These are phyloP conservation scores for Rhorus exstirpatorius DNA, from an alignment of 2,888 invertebrate species.

Conservation along the genomic window DNA sequence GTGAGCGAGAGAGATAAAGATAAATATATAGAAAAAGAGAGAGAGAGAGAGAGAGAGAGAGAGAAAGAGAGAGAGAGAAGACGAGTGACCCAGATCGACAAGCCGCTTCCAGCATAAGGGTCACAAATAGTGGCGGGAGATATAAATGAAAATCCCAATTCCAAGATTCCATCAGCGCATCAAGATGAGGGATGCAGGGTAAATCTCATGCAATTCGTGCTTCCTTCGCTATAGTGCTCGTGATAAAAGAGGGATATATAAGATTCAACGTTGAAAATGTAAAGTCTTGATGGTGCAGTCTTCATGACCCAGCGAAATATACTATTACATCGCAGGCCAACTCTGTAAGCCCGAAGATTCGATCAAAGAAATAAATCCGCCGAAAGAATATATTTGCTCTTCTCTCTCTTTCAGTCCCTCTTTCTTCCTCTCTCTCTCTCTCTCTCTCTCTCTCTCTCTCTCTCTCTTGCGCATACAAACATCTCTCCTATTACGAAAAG, in stretches of 20 bases:
- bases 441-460: background rate
- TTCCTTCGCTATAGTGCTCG: conserved; percentile 5
- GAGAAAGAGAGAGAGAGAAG: background rate
- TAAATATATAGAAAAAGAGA: background rate
- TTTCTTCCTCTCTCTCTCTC: background rate
- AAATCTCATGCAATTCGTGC: conserved; percentile 56
- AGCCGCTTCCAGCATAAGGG: conserved; percentile 30
- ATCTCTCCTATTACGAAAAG: conserved; percentile 10
- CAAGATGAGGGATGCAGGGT: conserved; percentile 61
- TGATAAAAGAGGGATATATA: conserved; percentile 39
- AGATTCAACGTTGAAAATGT: conserved; percentile 60
- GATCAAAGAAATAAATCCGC: conserved; percentile 65
- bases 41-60: conserved; percentile 8
- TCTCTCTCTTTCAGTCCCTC: background rate
- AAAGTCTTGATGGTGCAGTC: conserved; percentile 51
- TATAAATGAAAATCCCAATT: conserved; percentile 61
- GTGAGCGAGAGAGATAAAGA: background rate
- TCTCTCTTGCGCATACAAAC: background rate
- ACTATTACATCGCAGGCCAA: conserved; percentile 9
- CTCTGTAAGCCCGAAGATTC: conserved; percentile 37
- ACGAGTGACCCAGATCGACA: conserved; percentile 49
- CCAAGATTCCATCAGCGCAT: conserved; percentile 50
- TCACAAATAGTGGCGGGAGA: conserved; percentile 11
- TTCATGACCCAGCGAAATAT: conserved; percentile 24
- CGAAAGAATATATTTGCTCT: conserved; percentile 58